Percentiles rank a stretch among this genome's conserved stretches.
These are phyloP conservation scores for Dendrophyllia cribrosa DNA, from an alignment of 64 coral and sea anemone species.

Conservation along the genomic window DNA sequence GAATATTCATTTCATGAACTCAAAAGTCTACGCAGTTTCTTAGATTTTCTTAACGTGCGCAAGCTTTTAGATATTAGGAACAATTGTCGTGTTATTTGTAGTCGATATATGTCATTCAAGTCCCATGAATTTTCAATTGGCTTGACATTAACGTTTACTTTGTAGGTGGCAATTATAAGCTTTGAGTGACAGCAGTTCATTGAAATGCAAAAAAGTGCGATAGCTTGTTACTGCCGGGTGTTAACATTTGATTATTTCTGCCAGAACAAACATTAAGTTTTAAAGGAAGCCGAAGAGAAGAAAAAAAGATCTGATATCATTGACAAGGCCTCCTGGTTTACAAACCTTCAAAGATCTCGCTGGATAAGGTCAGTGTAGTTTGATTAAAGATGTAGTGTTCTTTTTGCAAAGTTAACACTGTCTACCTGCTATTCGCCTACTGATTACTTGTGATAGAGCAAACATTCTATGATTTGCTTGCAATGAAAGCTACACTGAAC, in stretches of 20 bases:
- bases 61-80: constrained; percentile 24
- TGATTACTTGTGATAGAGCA: constrained; percentile 31
- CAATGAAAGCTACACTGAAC: background rate
- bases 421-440: background rate
- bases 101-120: constrained; percentile 22
- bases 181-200: constrained; percentile 32
- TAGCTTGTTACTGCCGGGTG: constrained; percentile 33
- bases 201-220: constrained; percentile 50
- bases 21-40: background rate
- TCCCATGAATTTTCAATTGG: constrained; percentile 51
- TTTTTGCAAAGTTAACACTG: too few relatives aligned
- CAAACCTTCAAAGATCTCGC: background rate
- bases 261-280: constrained; percentile 14
- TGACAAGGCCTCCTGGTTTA: background rate
- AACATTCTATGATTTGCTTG: constrained; percentile 17
- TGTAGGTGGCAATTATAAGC: constrained; percentile 8
- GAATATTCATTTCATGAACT: constrained; percentile 1
- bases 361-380: background rate
- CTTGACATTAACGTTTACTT: constrained; percentile 44
- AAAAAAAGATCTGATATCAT: background rate
- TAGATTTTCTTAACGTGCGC: background rate
- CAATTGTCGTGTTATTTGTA: constrained; percentile 23
- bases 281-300: background rate
- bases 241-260: constrained; percentile 40
- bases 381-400: background rate